Evolutionary conservation across 2,888 invertebrate genomes (phyloP), one percentile per base, ranked within the genome.

Genomic region (Anorthoa munda): DNA sequence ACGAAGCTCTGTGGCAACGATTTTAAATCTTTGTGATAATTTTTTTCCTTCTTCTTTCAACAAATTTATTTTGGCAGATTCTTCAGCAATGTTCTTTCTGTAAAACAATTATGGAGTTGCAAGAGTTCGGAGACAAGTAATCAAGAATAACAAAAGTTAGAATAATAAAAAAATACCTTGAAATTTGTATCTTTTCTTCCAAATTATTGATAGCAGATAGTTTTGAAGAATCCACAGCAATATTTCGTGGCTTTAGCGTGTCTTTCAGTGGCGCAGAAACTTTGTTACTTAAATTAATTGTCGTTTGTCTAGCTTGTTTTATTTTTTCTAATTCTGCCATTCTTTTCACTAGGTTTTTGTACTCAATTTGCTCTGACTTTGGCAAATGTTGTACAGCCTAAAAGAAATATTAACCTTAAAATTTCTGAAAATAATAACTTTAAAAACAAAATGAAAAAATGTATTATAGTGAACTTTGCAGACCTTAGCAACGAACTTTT

Each of bases 251-350:
- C 75, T 94, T 96, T 46, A 95, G 86, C 9, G 93, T 95, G 21
- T 95, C 94, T 88, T 94, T 95, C 5, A 74, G 50, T 60, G 83
- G 82, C 45, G 71, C 60, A 67, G 86, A 60, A 23, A 75, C 31
- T 78, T 80, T 85, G 56, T 72, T 75, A 46, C 56, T 75, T 70
- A 88, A 72, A 81, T 85, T 89, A 71, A 95, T 88, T 55, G 90
- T 82, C 56, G 89, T 83, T 81, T 95, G 95, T 82, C 96, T 90
- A n/a, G 92, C 92, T 82, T 93, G 92, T 82, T 96, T 96, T 39
- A 96, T 91, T 84, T 95, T 96, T 85, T 96, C 96, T 69, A 96
- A 86, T 86, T 96, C 96, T 46, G 94, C 94, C 95, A 96, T 96
- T 89, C 95, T 93, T 85, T 93, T 95, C 2, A 96, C 95, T 81